Percentiles rank a stretch among this genome's conserved stretches.
Evolutionary conservation across 2,888 invertebrate species (phyloP).

Genomic region (Neria commutata): DNA sequence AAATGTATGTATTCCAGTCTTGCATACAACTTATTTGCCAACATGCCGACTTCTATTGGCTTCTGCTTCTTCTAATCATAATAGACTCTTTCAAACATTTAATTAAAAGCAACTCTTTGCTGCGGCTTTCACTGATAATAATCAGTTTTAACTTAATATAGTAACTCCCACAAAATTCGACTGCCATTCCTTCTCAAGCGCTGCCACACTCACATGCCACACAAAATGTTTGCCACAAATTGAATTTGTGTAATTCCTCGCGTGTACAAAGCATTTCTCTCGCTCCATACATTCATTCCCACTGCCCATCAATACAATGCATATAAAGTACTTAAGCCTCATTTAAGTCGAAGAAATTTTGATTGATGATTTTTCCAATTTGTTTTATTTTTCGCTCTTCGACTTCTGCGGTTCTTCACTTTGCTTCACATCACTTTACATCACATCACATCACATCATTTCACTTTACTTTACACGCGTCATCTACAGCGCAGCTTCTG

Average conservation of each 20-base stretch:
- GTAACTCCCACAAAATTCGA: no score
- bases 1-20: no score
- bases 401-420: no score
- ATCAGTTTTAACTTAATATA: no score
- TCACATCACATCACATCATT: no score
- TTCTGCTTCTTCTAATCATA: no score
- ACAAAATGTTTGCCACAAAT: neutral
- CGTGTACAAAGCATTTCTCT: no score
- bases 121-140: no score
- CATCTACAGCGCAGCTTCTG: neutral
- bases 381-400: constrained; percentile 13
- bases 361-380: constrained; percentile 35
- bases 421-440: no score
- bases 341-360: constrained; percentile 35
- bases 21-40: no score
- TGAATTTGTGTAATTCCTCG: neutral
- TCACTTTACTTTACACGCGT: neutral
- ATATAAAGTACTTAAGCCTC: constrained; percentile 28
- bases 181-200: neutral
- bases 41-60: no score
- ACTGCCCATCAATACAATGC: neutral
- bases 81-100: no score
- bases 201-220: neutral
- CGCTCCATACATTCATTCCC: neutral
- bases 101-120: neutral